Evolutionary conservation across 2,888 invertebrate genomes (phyloP).

Genomic region (Caenorhabditis sp.): DNA sequence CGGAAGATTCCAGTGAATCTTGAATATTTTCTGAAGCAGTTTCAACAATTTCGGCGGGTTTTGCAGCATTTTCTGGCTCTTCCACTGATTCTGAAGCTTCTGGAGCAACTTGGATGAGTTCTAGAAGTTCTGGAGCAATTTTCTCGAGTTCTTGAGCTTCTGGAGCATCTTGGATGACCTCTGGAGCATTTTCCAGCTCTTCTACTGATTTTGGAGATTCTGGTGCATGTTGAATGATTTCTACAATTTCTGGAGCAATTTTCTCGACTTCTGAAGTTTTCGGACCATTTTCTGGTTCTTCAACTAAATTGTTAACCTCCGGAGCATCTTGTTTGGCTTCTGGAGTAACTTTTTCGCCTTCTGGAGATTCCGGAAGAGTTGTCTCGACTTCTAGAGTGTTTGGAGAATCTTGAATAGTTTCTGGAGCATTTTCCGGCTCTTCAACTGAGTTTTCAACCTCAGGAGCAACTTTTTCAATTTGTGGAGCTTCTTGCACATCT

Average conservation of each 20-base stretch:
- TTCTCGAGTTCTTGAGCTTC: not conserved
- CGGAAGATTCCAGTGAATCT: too few relatives aligned
- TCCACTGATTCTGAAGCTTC: not conserved
- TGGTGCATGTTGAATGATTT: too few relatives aligned
- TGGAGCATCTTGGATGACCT: not conserved
- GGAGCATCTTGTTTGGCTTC: too few relatives aligned
- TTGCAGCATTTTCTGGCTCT: not conserved
- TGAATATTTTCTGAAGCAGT: too few relatives aligned
- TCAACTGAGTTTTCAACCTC: not conserved
- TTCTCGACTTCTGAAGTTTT: too few relatives aligned
- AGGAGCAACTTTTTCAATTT: not conserved
- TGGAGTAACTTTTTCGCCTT: too few relatives aligned
- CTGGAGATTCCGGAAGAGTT: too few relatives aligned
- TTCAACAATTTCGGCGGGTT: constrained; percentile 6
- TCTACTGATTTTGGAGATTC: constrained; percentile 21
- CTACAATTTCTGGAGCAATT: too few relatives aligned
- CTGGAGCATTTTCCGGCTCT: not conserved
- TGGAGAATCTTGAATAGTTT: constrained; percentile 3
- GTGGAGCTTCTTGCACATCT: constrained; percentile 3
- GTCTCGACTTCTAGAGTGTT: constrained; percentile 6
- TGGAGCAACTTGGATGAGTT: not conserved
- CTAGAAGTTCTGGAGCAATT: not conserved
- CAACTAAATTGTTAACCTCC: too few relatives aligned
- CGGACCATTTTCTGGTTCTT: too few relatives aligned
- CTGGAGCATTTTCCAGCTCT: constrained; percentile 7